Conservation (phyloP, 2,797 vertebrate genomes). For the Microctenopoma steveboyesi region DNA sequence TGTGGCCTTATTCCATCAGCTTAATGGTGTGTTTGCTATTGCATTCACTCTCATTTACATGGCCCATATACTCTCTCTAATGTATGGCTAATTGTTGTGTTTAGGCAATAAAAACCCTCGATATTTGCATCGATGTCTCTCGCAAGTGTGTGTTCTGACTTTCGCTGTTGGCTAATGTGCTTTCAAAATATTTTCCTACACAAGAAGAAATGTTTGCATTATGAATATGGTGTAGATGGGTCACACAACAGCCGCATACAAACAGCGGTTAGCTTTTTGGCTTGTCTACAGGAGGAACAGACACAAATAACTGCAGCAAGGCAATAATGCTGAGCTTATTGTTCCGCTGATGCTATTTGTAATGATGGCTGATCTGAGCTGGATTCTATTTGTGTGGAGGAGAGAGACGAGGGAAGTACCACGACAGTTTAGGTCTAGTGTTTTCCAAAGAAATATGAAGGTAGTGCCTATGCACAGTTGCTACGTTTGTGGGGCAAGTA, state of each 20-base stretch:
- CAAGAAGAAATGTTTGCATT: constrained; percentile 55
- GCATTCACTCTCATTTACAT: constrained; percentile 69
- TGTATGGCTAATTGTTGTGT: constrained; percentile 74
- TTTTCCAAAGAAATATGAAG: neutral
- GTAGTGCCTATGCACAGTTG: neutral
- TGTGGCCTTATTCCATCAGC: constrained; percentile 62
- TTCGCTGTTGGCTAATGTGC: constrained; percentile 18
- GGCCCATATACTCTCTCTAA: constrained; percentile 61
- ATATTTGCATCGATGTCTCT: constrained; percentile 11
- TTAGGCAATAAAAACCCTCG: constrained; percentile 56
- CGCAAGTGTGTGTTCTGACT: constrained; percentile 38
- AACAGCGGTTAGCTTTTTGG: constrained; percentile 44
- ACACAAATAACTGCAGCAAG: constrained; percentile 50
- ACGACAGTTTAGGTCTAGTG: neutral
- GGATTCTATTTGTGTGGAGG: constrained; percentile 29
- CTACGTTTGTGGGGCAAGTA: neutral
- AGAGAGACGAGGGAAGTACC: neutral
- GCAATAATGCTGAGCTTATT: constrained; percentile 51
- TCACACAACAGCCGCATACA: constrained; percentile 31
- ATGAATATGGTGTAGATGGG: constrained; percentile 39
- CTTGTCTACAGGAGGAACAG: constrained; percentile 49
- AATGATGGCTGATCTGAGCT: constrained; percentile 25
- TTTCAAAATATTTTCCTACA: constrained; percentile 50
- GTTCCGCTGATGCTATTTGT: constrained; percentile 40
- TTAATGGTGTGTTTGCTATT: constrained; percentile 72